Conservation (phyloP, 2,797 vertebrate species). For the Xenentodon cancila region DNA sequence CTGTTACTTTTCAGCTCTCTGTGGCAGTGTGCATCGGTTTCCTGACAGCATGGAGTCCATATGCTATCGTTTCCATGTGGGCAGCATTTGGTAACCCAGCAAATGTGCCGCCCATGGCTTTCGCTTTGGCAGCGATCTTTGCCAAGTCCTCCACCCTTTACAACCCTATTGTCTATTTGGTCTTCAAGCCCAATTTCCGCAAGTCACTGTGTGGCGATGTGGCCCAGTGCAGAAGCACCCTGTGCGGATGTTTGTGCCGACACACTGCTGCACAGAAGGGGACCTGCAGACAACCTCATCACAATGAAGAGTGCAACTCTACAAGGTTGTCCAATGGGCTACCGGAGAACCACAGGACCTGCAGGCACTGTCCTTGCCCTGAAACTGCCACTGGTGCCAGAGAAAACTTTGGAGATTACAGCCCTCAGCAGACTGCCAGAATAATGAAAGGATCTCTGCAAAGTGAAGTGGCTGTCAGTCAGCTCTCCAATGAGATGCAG, state of each 20-base stretch:
- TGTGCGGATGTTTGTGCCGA: conserved; percentile 72
- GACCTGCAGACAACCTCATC: conserved; percentile 51
- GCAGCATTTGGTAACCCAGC: conserved; percentile 77
- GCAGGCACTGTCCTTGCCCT: conserved; percentile 69
- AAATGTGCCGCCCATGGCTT: conserved; percentile 81
- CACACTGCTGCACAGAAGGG: conserved; percentile 30
- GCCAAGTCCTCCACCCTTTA: conserved; percentile 90
- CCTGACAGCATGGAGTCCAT: conserved; percentile 88
- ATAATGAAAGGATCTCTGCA: conserved; percentile 71
- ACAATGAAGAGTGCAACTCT: conserved; percentile 69
- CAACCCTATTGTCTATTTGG: conserved; percentile 85
- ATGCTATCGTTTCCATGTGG: conserved; percentile 85
- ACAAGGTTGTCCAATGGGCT: conserved; percentile 69
- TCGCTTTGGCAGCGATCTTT: conserved; percentile 83
- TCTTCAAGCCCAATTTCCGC: conserved; percentile 87
- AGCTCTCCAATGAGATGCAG: conserved; percentile 80
- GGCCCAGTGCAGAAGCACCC: conserved; percentile 65
- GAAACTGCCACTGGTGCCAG: conserved; percentile 29
- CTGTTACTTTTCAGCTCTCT: conserved; percentile 77
- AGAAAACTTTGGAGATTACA: conserved; percentile 53
- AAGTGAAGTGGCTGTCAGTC: conserved; percentile 78
- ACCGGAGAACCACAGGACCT: conserved; percentile 60
- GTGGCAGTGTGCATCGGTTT: conserved; percentile 87
- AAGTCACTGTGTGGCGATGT: conserved; percentile 76
- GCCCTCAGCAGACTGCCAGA: conserved; percentile 71